Percentiles rank a stretch among this genome's conserved stretches.
Conservation (phyloP, 1,140 invertebrate species). For the Drosophila ohnishii region DNA sequence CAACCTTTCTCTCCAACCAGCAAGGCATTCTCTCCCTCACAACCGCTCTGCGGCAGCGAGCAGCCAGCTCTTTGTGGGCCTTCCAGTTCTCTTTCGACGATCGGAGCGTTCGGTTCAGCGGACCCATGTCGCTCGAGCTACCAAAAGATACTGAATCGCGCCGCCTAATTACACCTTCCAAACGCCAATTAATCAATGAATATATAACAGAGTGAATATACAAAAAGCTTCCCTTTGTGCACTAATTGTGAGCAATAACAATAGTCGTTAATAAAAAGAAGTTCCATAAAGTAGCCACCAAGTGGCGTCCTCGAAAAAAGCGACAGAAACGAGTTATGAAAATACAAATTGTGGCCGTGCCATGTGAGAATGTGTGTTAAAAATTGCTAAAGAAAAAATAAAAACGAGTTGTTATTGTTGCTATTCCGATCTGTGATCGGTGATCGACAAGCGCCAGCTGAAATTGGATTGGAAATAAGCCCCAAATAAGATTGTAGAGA, state of each 20-base stretch:
- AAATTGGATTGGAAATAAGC: slow-evolving; percentile 64
- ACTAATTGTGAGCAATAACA: slow-evolving; percentile 45
- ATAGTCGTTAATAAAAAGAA: slow-evolving; percentile 62
- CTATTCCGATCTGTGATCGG: slow-evolving; percentile 66
- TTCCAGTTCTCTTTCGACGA: slow-evolving; percentile 50
- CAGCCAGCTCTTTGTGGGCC: slow-evolving; percentile 12
- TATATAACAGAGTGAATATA: slow-evolving; percentile 19
- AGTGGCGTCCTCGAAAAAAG: slow-evolving; percentile 64
- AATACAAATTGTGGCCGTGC: slow-evolving; percentile 73
- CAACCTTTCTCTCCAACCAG: slow-evolving; percentile 7
- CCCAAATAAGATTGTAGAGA: slow-evolving; percentile 6
- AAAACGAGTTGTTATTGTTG: slow-evolving; percentile 58
- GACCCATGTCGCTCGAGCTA: slow-evolving; percentile 18
- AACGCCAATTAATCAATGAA: slow-evolving; percentile 77
- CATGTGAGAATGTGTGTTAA: slow-evolving; percentile 69
- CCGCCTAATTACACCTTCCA: slow-evolving; percentile 66
- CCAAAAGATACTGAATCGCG: slow-evolving; percentile 13
- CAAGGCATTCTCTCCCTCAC: slow-evolving; percentile 18
- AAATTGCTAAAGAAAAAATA: slow-evolving; percentile 69
- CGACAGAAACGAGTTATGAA: slow-evolving; percentile 73
- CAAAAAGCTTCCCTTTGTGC: slow-evolving; percentile 14
- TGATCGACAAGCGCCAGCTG: slow-evolving; percentile 69
- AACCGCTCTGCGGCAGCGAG: slow-evolving; percentile 2
- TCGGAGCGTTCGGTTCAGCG: slow-evolving; percentile 58
- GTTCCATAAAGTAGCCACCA: slow-evolving; percentile 56